Base-by-base conservation (phyloP, 2,113 vertebrate species). In the Haplotaxodon microlepis region DNA sequence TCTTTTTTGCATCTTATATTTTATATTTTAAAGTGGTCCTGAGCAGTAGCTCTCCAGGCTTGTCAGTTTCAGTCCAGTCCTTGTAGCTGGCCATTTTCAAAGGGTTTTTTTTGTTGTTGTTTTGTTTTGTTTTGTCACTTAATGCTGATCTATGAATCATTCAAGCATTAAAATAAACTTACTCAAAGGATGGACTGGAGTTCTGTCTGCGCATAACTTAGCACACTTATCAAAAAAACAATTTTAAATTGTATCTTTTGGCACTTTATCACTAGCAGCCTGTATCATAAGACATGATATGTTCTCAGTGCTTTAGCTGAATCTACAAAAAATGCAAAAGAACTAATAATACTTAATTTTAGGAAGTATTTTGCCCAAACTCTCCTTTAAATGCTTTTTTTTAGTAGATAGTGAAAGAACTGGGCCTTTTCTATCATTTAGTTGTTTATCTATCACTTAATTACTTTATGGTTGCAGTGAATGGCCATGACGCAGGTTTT, bases 41-140 rank as follows among this genome's bases (percentile, higher is more conserved):
- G 66, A 24, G 66, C 66, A 42, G 19, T 42, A 71, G n/a, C 36
- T 71, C 12, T 42, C 36, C n/a, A 24, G 36, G 36, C 2, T 42
- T 71, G n/a, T 71, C 66, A 42, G 13, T 71, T 71, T 24, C 66
- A 71, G 36, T 71, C n/a, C 66, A 71, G 19, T 71, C n/a, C 66
- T 42, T 14, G n/a, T 42, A 69, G 36, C 36, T 71, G 66, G n/a
- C 66, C 38, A 24, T 71, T 24, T 71, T 42, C n/a, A 42, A 24
- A 24, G 8, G 8, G 0, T 0, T 34, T 19, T n/a, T 51, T 53
- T 0, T 1, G 19, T 19, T n/a, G 9, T 21, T 1, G 2, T 0
- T 1, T 27, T 27, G 1, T 36, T 63, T 61, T 66, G 4, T 21
- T 71, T 42, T 4, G 36, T 40, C 36, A 71, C 38, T 14, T 71